A percentile compares a stretch with the other conserved stretches of the same genome.
phyloP scores from a whole-genome alignment of 2,113 vertebrate species.

The Mionectes macconnelli region DNA sequence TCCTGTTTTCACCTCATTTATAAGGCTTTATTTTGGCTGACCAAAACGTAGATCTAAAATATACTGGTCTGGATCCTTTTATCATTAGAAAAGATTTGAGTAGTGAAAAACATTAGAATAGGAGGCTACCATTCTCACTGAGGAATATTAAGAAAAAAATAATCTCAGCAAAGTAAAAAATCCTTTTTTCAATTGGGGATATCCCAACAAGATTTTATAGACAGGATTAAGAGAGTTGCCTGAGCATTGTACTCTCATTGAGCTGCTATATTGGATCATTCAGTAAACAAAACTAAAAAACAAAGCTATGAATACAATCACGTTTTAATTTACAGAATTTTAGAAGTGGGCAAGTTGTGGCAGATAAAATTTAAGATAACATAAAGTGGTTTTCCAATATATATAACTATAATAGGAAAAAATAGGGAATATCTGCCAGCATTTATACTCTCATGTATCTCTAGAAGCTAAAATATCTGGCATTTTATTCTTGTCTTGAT shows the following conservation, averaged over 20 bases:
- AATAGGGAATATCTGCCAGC: background rate
- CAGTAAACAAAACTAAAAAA: background rate
- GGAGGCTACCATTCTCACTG: background rate
- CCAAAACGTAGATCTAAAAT: background rate
- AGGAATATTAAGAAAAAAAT: slow-evolving; percentile 28
- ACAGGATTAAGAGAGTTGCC: background rate
- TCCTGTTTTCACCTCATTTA: background rate
- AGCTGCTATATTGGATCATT: background rate
- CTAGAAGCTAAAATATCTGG: background rate
- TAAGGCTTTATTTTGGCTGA: background rate
- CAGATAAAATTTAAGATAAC: background rate
- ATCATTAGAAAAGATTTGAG: slow-evolving; percentile 7
- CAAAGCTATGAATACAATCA: background rate
- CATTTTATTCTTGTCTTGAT: background rate
- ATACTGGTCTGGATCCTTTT: slow-evolving; percentile 11
- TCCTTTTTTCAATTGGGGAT: slow-evolving; percentile 32
- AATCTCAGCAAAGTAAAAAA: slow-evolving; percentile 34
- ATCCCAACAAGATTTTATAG: slow-evolving; percentile 1
- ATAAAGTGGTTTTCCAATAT: background rate
- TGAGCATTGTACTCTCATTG: background rate
- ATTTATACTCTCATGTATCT: background rate
- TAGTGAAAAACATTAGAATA: background rate
- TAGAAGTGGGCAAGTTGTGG: background rate
- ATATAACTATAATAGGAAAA: background rate
- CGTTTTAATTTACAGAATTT: background rate